These are phyloP conservation scores for Euphonia xanthogaster DNA, from an alignment of 2,797 vertebrate species.

Conservation along the genomic window DNA sequence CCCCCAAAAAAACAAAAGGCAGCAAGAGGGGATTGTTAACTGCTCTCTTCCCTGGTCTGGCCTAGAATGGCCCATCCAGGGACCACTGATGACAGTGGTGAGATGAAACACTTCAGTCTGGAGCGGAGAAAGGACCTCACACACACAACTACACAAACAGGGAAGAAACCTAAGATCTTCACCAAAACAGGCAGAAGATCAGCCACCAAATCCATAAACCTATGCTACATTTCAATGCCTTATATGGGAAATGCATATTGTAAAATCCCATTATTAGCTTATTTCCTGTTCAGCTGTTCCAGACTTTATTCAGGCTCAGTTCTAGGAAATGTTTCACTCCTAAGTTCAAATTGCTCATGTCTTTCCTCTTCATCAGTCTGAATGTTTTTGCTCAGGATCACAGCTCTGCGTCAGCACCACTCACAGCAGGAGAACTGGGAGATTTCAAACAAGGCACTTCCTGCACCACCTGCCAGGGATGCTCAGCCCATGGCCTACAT, in stretches of 20 bases:
- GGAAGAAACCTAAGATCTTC: neutral
- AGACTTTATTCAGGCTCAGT: slow-evolving; percentile 47
- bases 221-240: slow-evolving; percentile 30
- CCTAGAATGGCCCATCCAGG: neutral
- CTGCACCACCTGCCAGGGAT: neutral
- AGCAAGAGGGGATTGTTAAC: neutral
- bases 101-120: neutral
- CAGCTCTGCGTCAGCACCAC: neutral
- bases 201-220: neutral
- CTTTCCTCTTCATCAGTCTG: slow-evolving; percentile 20
- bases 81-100: neutral
- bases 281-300: slow-evolving; percentile 56
- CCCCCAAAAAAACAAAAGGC: slow-evolving; percentile 30
- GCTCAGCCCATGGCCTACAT: neutral
- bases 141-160: neutral
- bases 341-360: slow-evolving; percentile 29
- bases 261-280: slow-evolving; percentile 59
- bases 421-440: neutral
- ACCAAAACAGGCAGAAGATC: neutral
- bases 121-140: neutral
- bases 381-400: neutral
- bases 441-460: neutral
- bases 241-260: slow-evolving; percentile 52
- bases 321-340: slow-evolving; percentile 42
- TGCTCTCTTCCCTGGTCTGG: neutral